A percentile compares a stretch with the other conserved stretches of the same genome.
Evolutionary conservation across 2,797 vertebrate species (phyloP).

Genomic region (Pygocentrus nattereri): DNA sequence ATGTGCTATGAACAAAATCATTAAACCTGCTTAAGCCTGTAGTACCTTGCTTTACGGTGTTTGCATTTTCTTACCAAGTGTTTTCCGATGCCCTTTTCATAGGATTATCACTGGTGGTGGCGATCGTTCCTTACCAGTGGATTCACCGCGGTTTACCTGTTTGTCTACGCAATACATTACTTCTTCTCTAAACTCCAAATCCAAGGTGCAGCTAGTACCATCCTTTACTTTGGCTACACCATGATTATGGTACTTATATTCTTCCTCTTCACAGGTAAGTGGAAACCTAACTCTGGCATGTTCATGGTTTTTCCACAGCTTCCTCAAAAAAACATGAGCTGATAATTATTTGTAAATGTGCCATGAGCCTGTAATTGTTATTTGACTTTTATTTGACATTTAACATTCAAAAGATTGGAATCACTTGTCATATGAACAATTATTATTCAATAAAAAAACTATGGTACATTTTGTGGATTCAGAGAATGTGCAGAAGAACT

Average conservation of each 20-base stretch:
- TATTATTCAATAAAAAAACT: too few relatives aligned
- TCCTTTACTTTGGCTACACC: slow-evolving; percentile 94
- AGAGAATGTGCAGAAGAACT: too few relatives aligned
- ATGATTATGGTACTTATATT: slow-evolving; percentile 94
- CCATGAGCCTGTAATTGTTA: neutral
- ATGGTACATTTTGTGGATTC: too few relatives aligned
- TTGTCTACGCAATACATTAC: slow-evolving; percentile 90
- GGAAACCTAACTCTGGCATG: neutral
- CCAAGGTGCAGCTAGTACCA: slow-evolving; percentile 85
- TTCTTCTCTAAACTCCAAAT: slow-evolving; percentile 94
- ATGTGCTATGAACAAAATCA: too few relatives aligned
- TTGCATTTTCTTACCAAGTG: neutral
- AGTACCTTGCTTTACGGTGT: neutral
- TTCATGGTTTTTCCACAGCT: neutral
- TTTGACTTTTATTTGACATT: too few relatives aligned
- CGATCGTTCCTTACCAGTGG: slow-evolving; percentile 89
- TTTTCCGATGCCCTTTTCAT: slow-evolving; percentile 49
- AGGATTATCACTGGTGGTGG: slow-evolving; percentile 96
- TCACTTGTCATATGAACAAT: too few relatives aligned
- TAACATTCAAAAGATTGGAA: too few relatives aligned
- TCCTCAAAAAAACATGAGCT: neutral
- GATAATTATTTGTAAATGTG: neutral
- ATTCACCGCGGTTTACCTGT: slow-evolving; percentile 90
- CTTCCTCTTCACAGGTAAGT: slow-evolving; percentile 92
- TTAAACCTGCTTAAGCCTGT: neutral